Percentiles rank a stretch among this genome's conserved stretches.
Evolutionary conservation across 2,888 invertebrate species (phyloP).

Genomic region (Xanthia icteritia): DNA sequence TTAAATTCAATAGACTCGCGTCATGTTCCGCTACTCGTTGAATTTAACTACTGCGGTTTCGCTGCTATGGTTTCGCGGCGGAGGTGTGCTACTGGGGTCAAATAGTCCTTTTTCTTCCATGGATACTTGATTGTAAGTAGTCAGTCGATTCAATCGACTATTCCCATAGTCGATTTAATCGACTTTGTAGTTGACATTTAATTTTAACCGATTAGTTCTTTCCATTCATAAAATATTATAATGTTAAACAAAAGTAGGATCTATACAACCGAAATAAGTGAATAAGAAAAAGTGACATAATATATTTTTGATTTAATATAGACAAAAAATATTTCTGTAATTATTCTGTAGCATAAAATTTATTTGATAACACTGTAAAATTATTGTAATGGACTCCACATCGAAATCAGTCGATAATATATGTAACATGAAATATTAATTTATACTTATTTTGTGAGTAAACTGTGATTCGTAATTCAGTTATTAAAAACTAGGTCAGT

Average conservation of each 20-base stretch:
- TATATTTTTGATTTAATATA: conserved; percentile 60
- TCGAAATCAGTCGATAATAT: conserved; percentile 62
- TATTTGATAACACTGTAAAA: conserved; percentile 41
- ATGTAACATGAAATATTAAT: conserved; percentile 56
- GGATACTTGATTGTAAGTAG: conserved; percentile 3
- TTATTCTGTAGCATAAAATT: conserved; percentile 49
- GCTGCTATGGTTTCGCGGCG: too few relatives aligned
- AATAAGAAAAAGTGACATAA: conserved; percentile 66
- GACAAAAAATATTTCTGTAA: conserved; percentile 46
- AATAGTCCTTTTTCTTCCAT: conserved; percentile 9
- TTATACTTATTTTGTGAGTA: conserved; percentile 56
- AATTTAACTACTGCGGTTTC: too few relatives aligned
- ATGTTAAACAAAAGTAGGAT: conserved; percentile 18
- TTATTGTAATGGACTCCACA: conserved; percentile 57
- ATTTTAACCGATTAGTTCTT: neutral
- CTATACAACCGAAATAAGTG: conserved; percentile 40
- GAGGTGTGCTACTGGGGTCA: too few relatives aligned
- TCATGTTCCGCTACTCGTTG: too few relatives aligned
- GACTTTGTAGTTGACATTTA: neutral
- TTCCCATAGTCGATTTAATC: conserved; percentile 12
- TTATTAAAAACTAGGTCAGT: conserved; percentile 62
- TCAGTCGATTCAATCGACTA: conserved; percentile 30
- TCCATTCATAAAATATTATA: conserved; percentile 3
- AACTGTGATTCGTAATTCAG: conserved; percentile 66
- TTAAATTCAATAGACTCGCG: too few relatives aligned